Evolutionary conservation across 2,797 vertebrate genomes (phyloP).

Genomic region (Perodicticus potto): DNA sequence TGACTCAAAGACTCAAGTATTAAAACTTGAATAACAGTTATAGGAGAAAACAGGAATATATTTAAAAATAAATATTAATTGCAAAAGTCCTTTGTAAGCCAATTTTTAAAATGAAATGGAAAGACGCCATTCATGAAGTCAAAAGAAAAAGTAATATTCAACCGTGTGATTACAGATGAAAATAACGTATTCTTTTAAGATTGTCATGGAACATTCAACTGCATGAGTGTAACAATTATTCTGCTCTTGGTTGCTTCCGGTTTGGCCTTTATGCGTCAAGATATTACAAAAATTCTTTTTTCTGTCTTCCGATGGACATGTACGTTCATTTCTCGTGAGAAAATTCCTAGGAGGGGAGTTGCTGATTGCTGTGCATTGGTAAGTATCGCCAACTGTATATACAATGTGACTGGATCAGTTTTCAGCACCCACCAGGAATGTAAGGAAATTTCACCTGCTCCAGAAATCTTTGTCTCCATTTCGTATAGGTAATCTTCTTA

Average conservation of each 20-base stretch:
- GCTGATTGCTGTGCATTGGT: not conserved
- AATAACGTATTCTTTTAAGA: not conserved
- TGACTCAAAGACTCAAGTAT: not conserved
- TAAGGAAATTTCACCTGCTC: not conserved
- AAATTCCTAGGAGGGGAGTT: not conserved
- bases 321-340: not conserved
- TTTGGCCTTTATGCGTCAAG: not conserved
- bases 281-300: not conserved
- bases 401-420: not conserved
- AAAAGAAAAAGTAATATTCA: not conserved
- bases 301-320: not conserved
- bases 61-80: not conserved
- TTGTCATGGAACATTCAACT: not conserved
- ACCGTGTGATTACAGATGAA: not conserved
- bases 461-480: not conserved
- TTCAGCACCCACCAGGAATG: not conserved
- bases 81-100: not conserved
- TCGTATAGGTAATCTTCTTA: not conserved
- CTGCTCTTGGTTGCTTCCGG: not conserved
- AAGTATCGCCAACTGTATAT: not conserved
- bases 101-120: not conserved
- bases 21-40: not conserved
- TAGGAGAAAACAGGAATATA: not conserved
- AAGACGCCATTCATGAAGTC: not conserved
- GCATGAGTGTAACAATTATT: not conserved